These are phyloP conservation scores for Echiichthys vipera DNA, from an alignment of 2,797 vertebrate genomes.

Conservation along the genomic window DNA sequence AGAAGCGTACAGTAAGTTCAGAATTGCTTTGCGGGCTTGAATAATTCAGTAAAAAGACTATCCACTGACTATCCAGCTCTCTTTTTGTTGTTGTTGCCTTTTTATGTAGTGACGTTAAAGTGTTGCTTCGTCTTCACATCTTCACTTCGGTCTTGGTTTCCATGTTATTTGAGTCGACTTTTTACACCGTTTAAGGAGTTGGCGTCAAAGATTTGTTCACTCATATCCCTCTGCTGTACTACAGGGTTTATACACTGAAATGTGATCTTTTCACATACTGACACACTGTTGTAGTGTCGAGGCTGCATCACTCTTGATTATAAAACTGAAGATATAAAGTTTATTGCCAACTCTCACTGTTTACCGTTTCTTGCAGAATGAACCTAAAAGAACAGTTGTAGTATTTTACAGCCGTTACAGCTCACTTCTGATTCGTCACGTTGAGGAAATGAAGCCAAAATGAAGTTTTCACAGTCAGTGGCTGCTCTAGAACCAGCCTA, in stretches of 20 bases:
- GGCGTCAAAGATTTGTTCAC: background rate
- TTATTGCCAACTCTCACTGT: background rate
- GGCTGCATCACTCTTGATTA: too few relatives aligned
- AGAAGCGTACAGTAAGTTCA: background rate
- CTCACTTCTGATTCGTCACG: constrained; percentile 15
- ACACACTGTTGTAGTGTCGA: background rate
- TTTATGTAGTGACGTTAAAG: background rate
- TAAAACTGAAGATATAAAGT: too few relatives aligned
- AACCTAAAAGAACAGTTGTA: background rate
- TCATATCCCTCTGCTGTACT: background rate
- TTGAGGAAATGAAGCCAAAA: constrained; percentile 27
- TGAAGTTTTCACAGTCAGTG: constrained; percentile 26
- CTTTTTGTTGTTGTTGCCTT: background rate
- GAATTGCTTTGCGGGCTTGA: background rate
- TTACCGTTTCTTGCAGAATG: background rate
- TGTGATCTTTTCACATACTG: too few relatives aligned
- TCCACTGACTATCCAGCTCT: background rate
- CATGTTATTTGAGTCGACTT: background rate
- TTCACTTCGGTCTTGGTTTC: background rate
- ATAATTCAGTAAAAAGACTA: background rate
- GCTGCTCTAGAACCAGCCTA: constrained; percentile 24
- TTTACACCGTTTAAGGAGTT: background rate
- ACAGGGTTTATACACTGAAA: too few relatives aligned
- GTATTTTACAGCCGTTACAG: constrained; percentile 27
- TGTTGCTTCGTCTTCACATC: background rate